Evolutionary conservation across 2,113 vertebrate species (phyloP).

Genomic region (Chelonoidis abingdonii): DNA sequence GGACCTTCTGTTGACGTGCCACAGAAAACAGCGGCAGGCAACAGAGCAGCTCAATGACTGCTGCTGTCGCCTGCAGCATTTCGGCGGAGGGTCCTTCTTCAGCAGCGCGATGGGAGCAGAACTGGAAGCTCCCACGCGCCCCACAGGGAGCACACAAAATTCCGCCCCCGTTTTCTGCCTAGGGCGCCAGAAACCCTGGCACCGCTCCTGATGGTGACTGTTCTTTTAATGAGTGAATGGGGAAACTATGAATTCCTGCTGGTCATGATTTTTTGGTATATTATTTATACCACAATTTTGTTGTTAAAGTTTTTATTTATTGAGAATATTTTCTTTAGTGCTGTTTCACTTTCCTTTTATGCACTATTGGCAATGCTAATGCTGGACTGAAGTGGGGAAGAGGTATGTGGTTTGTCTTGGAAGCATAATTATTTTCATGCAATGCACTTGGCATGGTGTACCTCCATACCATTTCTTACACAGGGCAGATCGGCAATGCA

Average conservation of each 20-base stretch:
- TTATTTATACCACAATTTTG: background rate
- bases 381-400: background rate
- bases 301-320: background rate
- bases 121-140: too few relatives aligned
- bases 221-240: background rate
- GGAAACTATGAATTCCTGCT: background rate
- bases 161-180: too few relatives aligned
- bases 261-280: background rate
- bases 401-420: background rate
- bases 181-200: too few relatives aligned
- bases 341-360: background rate
- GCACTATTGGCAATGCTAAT: background rate
- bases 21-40: too few relatives aligned
- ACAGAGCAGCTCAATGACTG: too few relatives aligned
- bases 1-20: too few relatives aligned
- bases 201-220: background rate
- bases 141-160: too few relatives aligned
- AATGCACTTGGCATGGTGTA: background rate
- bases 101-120: too few relatives aligned
- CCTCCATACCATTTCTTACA: background rate
- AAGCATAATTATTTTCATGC: background rate
- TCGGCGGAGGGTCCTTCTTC: too few relatives aligned
- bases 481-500: background rate
- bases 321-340: background rate
- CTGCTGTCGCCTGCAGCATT: too few relatives aligned